Evolutionary conservation across 2,797 vertebrate genomes (phyloP).

Genomic region (Bucorvus abyssinicus): DNA sequence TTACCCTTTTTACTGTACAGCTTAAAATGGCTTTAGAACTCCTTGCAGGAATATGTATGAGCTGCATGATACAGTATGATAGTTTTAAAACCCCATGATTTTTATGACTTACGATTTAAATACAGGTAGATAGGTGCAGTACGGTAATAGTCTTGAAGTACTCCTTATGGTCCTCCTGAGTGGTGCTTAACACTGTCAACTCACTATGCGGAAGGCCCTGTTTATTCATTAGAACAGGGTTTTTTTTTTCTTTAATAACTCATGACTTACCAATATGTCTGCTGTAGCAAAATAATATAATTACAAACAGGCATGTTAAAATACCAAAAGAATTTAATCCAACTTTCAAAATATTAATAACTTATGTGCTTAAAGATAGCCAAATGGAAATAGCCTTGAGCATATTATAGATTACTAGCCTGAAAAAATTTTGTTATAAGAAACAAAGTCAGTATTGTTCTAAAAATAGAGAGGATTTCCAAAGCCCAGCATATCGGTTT

Average conservation of each 20-base stretch:
- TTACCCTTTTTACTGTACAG: neutral
- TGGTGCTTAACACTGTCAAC: neutral
- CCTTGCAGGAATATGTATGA: neutral
- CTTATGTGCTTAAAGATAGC: conserved; percentile 14
- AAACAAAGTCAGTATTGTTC: neutral
- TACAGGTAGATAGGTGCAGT: neutral
- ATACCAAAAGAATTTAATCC: conserved; percentile 29
- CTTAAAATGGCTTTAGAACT: neutral
- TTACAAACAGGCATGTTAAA: conserved; percentile 22
- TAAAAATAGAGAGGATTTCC: conserved; percentile 23
- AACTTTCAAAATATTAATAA: conserved; percentile 38
- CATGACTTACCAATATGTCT: neutral
- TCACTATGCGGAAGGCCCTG: neutral
- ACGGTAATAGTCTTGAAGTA: neutral
- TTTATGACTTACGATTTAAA: neutral
- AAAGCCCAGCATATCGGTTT: neutral
- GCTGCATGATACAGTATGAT: neutral
- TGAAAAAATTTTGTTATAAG: neutral
- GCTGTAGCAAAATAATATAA: neutral
- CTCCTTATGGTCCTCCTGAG: neutral
- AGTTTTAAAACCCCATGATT: neutral
- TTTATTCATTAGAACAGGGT: conserved; percentile 15
- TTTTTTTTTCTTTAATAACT: neutral
- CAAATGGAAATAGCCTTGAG: conserved; percentile 11
- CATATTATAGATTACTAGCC: conserved; percentile 14